Base-by-base conservation (phyloP, 2,888 invertebrate genomes). In the Drosophila eohydei region DNA sequence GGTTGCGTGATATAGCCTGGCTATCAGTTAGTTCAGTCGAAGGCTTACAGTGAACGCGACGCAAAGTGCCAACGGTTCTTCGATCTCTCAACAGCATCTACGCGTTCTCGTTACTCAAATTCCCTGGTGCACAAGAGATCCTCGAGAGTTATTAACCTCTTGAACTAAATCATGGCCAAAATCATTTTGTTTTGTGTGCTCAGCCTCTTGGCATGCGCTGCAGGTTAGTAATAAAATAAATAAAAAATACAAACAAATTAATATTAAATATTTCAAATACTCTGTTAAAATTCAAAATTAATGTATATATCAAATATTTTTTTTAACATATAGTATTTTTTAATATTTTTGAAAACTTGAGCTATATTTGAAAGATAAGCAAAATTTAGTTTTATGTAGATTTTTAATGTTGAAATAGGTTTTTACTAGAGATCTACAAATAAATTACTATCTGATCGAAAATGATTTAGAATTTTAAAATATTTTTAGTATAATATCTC, bases 41-140 rank as follows among this genome's bases (percentile, higher is more conserved):
- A 83, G 81, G 78, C 81, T 89, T 81, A 89, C 88, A 88, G 88
- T 85, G 83, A 89, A 80, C 90, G 88, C 83, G 89, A 76, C 90
- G 85, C 72, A 83, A 80, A 83, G 88, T 89, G 88, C 75, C 81
- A 68, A 80, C 77, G 82, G 76, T 72, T 74, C 71, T 38, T 62
- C 77, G 83, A 68, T 70, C 77, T 69, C 73, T 71, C 73, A 68
- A 26, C 54, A 69, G 57, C 57, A 61, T 40, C 40, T 30, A 58
- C 74, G 74, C 75, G 74, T 71, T 77, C 74, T 76, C 74, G 71
- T 55, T 43, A 64, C 52, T 64, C 41, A 68, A 66, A 58, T 72
- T 73, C 59, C 60, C 51, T 51, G 59, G 32, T 59, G 46, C 56
- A 69, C 61, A 40, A 64, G 38, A 64, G 68, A 68, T 60, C 68